These are phyloP conservation scores for Pseudorhombus dupliciocellatus DNA, from an alignment of 2,113 vertebrate genomes.

Conservation along the genomic window DNA sequence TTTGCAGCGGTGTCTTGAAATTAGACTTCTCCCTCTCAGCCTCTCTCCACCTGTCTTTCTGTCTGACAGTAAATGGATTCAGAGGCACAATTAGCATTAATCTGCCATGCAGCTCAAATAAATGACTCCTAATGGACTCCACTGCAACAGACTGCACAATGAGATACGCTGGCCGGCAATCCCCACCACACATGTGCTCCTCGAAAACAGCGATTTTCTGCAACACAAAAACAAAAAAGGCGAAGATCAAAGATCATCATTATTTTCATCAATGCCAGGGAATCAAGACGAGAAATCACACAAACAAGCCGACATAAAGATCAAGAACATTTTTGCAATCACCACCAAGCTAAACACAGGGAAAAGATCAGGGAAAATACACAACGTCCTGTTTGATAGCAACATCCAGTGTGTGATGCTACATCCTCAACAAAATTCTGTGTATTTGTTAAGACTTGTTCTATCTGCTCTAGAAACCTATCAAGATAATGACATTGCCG, in stretches of 20 bases:
- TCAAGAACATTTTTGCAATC: not conserved
- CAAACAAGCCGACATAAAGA: not conserved
- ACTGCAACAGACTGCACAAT: slow-evolving; percentile 49
- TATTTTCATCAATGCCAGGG: too few relatives aligned
- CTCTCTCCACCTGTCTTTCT: slow-evolving; percentile 14
- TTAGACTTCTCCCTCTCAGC: not conserved
- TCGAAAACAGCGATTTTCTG: slow-evolving; percentile 5
- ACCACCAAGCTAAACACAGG: not conserved
- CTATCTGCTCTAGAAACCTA: too few relatives aligned
- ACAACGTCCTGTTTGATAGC: too few relatives aligned
- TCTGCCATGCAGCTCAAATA: slow-evolving; percentile 60
- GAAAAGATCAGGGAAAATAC: too few relatives aligned
- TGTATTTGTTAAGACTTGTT: too few relatives aligned
- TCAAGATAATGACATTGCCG: too few relatives aligned
- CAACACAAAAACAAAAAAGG: not conserved
- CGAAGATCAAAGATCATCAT: not conserved
- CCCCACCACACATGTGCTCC: not conserved
- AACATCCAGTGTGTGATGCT: too few relatives aligned
- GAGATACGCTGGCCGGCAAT: slow-evolving; percentile 18
- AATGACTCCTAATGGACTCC: slow-evolving; percentile 65
- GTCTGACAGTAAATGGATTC: slow-evolving; percentile 56
- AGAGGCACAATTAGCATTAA: slow-evolving; percentile 63
- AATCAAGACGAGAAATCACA: not conserved
- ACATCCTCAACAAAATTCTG: too few relatives aligned
- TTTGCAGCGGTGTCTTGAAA: not conserved